Evolutionary conservation across 2,113 vertebrate genomes (phyloP).

Genomic region (Thryonomys swinderianus): DNA sequence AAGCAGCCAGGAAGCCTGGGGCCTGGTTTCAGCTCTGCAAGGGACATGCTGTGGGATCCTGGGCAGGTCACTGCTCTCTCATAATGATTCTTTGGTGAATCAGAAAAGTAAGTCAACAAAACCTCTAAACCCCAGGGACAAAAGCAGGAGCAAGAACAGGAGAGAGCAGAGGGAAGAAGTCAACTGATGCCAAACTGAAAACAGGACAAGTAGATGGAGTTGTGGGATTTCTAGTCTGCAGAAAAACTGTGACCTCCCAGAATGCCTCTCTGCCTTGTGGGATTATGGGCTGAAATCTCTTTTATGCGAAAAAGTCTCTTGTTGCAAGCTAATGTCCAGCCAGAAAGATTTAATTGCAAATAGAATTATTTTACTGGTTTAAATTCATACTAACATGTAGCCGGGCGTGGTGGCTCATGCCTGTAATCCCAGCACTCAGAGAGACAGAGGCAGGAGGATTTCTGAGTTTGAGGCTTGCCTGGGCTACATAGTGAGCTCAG

Average conservation of each 20-base stretch:
- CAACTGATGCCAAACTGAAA: not conserved
- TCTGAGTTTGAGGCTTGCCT: no score
- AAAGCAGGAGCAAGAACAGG: not conserved
- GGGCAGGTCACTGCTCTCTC: not conserved
- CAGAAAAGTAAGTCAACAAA: constrained; percentile 50
- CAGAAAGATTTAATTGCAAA: constrained; percentile 33
- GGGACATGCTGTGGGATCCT: not conserved
- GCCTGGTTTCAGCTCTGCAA: not conserved
- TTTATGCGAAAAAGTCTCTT: constrained; percentile 15
- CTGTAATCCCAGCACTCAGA: no score
- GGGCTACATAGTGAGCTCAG: no score
- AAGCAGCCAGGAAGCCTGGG: not conserved
- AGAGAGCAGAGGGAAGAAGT: not conserved
- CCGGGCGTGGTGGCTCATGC: no score
- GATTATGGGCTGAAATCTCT: constrained; percentile 20
- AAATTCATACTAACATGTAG: constrained; percentile 46
- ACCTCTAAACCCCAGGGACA: not conserved
- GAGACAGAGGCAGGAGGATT: no score
- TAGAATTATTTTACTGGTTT: not conserved
- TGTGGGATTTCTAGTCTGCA: not conserved
- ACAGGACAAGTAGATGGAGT: not conserved
- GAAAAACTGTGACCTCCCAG: not conserved
- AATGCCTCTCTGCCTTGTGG: not conserved
- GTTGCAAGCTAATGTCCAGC: constrained; percentile 22
- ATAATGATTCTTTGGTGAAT: constrained; percentile 14